Evolutionary conservation across 2,888 invertebrate genomes (phyloP).

Genomic region (Papilio gigon): DNA sequence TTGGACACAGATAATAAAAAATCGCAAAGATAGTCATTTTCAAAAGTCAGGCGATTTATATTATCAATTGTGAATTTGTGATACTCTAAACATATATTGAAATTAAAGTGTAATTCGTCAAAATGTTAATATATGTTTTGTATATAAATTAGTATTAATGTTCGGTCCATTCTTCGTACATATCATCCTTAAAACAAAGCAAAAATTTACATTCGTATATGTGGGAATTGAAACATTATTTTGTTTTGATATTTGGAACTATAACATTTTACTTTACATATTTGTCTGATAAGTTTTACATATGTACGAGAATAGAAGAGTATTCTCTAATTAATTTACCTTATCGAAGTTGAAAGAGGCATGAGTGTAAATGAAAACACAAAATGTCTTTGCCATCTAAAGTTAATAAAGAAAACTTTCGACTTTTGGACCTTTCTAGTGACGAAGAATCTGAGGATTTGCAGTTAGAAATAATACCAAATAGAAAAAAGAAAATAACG

Average conservation of each 20-base stretch:
- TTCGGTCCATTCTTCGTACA: not conserved
- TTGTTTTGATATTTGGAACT: slow-evolving; percentile 24
- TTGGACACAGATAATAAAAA: slow-evolving; percentile 4
- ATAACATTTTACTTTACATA: slow-evolving; percentile 15
- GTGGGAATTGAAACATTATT: not conserved
- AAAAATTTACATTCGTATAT: not conserved
- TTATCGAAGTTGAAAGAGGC: slow-evolving; percentile 51
- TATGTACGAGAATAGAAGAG: slow-evolving; percentile 8
- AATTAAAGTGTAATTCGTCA: slow-evolving; percentile 22
- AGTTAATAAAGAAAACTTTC: slow-evolving; percentile 84
- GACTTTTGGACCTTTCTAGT: slow-evolving; percentile 84
- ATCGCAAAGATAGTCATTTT: not conserved
- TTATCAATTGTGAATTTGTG: slow-evolving; percentile 6
- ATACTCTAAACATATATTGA: not conserved
- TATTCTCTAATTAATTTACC: slow-evolving; percentile 10
- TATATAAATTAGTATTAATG: slow-evolving; percentile 1
- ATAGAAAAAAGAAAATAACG: slow-evolving; percentile 81
- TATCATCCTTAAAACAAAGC: slow-evolving; percentile 1
- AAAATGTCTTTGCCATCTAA: slow-evolving; percentile 74
- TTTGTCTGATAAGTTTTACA: slow-evolving; percentile 17
- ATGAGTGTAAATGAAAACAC: slow-evolving; percentile 56
- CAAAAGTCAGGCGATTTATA: slow-evolving; percentile 18
- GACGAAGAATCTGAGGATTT: slow-evolving; percentile 84
- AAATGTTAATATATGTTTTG: slow-evolving; percentile 8
- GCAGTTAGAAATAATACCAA: slow-evolving; percentile 83